Evolutionary conservation across 2,113 vertebrate genomes (phyloP).

Genomic region (Macquaria australasica): DNA sequence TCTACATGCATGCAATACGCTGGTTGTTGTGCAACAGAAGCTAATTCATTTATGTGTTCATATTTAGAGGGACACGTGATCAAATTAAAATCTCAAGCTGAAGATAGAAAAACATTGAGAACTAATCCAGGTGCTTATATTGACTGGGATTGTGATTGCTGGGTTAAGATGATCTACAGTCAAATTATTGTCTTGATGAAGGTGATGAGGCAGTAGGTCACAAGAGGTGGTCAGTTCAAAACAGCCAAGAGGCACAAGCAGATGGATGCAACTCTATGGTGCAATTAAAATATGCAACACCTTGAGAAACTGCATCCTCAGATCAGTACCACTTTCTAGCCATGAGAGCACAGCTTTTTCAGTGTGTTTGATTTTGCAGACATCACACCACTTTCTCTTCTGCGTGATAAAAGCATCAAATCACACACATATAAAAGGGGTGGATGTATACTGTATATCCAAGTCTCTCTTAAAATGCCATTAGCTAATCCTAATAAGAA

Average conservation of each 20-base stretch:
- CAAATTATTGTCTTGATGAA: not conserved
- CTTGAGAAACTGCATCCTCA: not conserved
- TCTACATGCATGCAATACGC: too few relatives aligned
- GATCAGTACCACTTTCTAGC: not conserved
- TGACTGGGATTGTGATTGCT: not conserved
- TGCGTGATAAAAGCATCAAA: not conserved
- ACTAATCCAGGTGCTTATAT: not conserved
- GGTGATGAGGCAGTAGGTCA: not conserved
- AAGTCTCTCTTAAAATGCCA: constrained; percentile 43
- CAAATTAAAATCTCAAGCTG: not conserved
- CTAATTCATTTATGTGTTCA: not conserved
- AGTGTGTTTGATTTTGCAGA: not conserved
- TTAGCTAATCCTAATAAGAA: constrained; percentile 53
- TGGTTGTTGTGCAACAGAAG: not conserved
- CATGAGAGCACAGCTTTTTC: not conserved
- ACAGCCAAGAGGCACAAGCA: not conserved
- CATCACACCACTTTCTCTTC: not conserved
- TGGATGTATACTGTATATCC: not conserved
- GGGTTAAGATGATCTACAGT: not conserved
- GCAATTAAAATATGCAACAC: too few relatives aligned
- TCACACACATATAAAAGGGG: not conserved
- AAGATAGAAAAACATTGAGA: not conserved
- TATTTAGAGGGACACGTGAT: not conserved
- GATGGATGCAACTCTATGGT: not conserved
- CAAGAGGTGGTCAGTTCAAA: not conserved